Base-by-base conservation (phyloP, 2,113 vertebrate species). In the Catharus minimus region DNA sequence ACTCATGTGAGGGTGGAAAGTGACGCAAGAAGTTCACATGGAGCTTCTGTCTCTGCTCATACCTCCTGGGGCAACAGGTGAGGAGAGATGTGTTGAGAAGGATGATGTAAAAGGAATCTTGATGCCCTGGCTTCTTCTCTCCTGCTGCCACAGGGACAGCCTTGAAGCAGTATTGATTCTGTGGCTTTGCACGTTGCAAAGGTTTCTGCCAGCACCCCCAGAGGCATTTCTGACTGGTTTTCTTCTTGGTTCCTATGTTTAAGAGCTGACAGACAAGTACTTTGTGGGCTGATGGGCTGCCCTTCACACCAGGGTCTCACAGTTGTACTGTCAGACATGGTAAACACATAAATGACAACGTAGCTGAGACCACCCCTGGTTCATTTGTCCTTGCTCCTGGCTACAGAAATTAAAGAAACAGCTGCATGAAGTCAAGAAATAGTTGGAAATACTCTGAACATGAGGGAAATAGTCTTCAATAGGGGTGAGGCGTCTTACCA, bases 241-340 rank as follows among this genome's bases (percentile, higher is more conserved):
- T 83, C 33, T 58, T 72, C 72, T 28, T 5, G 2, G 8, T 81
- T 83, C 23, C 26, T 55, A 2, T 2, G 15, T 20, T 17, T 2
- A 1, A 32, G 1, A 1, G 50, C 44, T 77, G 39, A 38, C 32
- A 84, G 30, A 52, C 11, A 65, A 44, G 24, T 38, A 22, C 15
- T 28, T 20, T 3, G 4, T 5, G 33, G 17, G 13, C 23, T 57
- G 17, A 53, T 57, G 52, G 38, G 21, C 49, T 62, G 24, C 52
- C 32, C 28, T 80, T 68, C 58, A 32, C 23, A 49, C 2, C 2
- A 7, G 15, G 18, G 9, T 80, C 58, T 91, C 53, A 67, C 24
- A 57, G 22, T 33, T 58, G 4, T 5, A 26, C 7, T 0, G 0
- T 60, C 39, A 82, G n/a, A 36, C 38, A 14, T 14, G 9, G 24